Percentiles rank a stretch among this genome's conserved stretches.
Conservation (phyloP, 2,113 vertebrate species). For the Pomatostomus ruficeps region DNA sequence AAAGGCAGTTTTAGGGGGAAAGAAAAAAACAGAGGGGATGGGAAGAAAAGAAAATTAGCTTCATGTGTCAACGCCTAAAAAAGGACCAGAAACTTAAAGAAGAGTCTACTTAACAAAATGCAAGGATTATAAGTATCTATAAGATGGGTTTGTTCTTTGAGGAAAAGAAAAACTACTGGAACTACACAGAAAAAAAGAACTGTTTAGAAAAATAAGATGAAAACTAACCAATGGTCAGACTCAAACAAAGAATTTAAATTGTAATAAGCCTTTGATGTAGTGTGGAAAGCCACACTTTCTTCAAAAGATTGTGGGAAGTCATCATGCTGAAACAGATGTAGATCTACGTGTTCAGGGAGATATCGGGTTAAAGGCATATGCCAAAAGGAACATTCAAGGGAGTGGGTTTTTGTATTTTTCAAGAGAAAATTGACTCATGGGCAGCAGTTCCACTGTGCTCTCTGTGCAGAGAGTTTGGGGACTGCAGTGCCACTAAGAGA, state of each 20-base stretch:
- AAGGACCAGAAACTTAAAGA: not conserved
- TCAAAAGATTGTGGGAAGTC: not conserved
- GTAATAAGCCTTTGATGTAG: not conserved
- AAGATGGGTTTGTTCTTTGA: not conserved
- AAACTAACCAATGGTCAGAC: not conserved
- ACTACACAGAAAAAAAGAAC: not conserved
- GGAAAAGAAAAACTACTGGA: not conserved
- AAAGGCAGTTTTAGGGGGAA: not conserved
- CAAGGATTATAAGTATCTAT: not conserved
- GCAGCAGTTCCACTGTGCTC: not conserved
- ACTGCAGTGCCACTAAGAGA: not conserved
- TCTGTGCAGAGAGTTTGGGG: not conserved
- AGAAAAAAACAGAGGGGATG: not conserved
- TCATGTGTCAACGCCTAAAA: not conserved
- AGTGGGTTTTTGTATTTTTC: not conserved
- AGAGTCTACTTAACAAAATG: not conserved
- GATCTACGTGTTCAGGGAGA: not conserved
- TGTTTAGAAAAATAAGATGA: not conserved
- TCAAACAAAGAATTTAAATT: not conserved
- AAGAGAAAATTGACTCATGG: not conserved
- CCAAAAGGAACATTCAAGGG: not conserved
- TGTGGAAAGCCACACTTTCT: not conserved
- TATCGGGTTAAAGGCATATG: not conserved
- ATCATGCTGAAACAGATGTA: not conserved
- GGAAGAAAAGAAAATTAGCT: not conserved